phyloP scores from a whole-genome alignment of 2,113 vertebrate genomes.

The Leucopternis melanops region DNA sequence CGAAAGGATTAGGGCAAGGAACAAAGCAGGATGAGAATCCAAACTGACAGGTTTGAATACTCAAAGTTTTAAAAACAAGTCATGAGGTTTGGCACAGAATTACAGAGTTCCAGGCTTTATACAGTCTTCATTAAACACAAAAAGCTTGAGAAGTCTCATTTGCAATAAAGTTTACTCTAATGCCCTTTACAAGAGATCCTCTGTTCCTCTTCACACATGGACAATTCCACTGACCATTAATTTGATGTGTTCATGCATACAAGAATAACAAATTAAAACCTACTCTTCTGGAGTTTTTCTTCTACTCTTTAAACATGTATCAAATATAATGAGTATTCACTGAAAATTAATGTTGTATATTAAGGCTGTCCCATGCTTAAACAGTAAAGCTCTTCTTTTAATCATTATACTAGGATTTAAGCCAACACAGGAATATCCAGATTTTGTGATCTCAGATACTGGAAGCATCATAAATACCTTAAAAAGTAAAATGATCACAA shows the following conservation, averaged over 20 bases:
- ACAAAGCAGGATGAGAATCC: neutral
- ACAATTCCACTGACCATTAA: neutral
- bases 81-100: neutral
- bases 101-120: neutral
- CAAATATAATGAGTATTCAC: neutral
- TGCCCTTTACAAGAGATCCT: neutral
- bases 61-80: neutral
- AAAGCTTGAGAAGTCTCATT: neutral
- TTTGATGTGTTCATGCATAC: neutral
- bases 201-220: neutral
- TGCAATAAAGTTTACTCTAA: neutral
- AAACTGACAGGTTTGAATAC: neutral
- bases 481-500: neutral
- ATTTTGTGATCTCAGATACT: neutral
- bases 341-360: neutral
- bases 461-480: neutral
- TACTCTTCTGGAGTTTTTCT: neutral
- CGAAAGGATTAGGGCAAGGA: neutral
- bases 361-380: neutral
- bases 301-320: neutral
- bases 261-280: neutral
- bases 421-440: neutral
- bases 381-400: neutral
- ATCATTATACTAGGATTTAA: neutral
- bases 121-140: neutral